These are phyloP conservation scores for Latrodectus elegans DNA, from an alignment of 2,888 invertebrate species.

Conservation along the genomic window DNA sequence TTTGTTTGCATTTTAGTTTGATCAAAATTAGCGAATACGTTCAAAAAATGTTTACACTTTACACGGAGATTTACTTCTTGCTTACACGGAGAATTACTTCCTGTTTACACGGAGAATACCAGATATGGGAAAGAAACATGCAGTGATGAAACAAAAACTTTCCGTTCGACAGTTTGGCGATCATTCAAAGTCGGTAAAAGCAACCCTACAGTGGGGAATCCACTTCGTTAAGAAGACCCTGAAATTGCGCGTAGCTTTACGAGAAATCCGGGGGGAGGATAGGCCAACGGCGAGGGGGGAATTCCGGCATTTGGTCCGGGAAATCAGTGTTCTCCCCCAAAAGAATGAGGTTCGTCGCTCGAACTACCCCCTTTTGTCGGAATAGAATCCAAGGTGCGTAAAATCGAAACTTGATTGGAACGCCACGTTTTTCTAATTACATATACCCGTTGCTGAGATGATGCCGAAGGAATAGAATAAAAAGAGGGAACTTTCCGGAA, in stretches of 20 bases:
- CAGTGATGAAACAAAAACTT: not conserved
- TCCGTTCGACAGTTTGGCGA: slow-evolving; percentile 37
- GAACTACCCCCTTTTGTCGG: slow-evolving; percentile 3
- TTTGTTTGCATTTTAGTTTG: too few species aligned
- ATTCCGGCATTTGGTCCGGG: slow-evolving; percentile 44
- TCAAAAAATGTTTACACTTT: too few species aligned
- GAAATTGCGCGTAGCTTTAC: slow-evolving; percentile 61
- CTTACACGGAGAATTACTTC: too few species aligned
- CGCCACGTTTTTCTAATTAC: slow-evolving; percentile 46
- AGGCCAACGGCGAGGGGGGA: slow-evolving; percentile 16
- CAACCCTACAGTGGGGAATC: slow-evolving; percentile 59
- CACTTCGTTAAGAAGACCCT: slow-evolving; percentile 64
- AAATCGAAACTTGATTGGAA: slow-evolving; percentile 67
- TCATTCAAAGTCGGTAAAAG: slow-evolving; percentile 16
- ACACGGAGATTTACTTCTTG: too few species aligned
- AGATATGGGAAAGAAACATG: too few species aligned
- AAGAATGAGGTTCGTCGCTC: slow-evolving; percentile 48
- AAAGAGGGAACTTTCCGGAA: not conserved
- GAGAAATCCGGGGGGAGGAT: slow-evolving; percentile 29
- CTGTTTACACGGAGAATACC: too few species aligned
- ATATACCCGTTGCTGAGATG: slow-evolving; percentile 18
- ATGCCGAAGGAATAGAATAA: not conserved
- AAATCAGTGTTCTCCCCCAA: slow-evolving; percentile 43
- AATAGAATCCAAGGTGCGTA: slow-evolving; percentile 62
- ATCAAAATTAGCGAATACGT: too few species aligned